phyloP scores from a whole-genome alignment of 2,888 invertebrate species.

The Lasioglossum morio region DNA sequence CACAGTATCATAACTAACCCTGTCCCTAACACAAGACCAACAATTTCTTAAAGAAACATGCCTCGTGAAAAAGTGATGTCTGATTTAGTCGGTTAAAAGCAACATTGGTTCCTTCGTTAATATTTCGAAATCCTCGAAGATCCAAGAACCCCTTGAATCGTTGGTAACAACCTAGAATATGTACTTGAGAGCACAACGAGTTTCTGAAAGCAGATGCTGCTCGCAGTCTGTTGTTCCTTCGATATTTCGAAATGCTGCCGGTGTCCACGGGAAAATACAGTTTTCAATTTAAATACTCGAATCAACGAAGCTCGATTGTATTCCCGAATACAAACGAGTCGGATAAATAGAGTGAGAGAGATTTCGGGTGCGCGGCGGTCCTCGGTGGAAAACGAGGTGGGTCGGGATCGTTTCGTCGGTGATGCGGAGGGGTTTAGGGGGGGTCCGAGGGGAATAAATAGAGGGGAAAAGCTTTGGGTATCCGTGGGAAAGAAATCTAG shows the following conservation, averaged over 20 bases:
- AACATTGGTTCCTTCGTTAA: neutral
- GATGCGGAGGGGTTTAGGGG: neutral
- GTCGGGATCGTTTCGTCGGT: neutral
- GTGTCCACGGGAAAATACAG: slow-evolving; percentile 18
- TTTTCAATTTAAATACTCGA: slow-evolving; percentile 43
- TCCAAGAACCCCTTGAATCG: neutral
- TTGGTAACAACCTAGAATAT: neutral
- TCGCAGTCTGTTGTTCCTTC: neutral
- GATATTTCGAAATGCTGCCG: neutral
- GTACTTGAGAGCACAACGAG: neutral
- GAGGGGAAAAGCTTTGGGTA: slow-evolving; percentile 42
- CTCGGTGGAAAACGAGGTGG: neutral
- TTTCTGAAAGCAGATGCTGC: neutral
- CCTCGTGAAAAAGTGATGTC: neutral
- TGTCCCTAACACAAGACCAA: neutral
- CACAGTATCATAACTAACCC: neutral
- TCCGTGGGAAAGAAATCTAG: slow-evolving; percentile 52
- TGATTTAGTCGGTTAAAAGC: neutral
- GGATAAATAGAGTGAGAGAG: slow-evolving; percentile 45
- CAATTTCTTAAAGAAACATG: neutral
- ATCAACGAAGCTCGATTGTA: slow-evolving; percentile 6
- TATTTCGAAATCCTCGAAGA: neutral
- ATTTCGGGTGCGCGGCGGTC: slow-evolving; percentile 4
- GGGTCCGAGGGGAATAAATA: slow-evolving; percentile 27
- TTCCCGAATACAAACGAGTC: slow-evolving; percentile 29